Percentiles rank a stretch among this genome's conserved stretches.
Evolutionary conservation across 2,888 invertebrate species (phyloP).

Genomic region (Cheilosia scutellata): DNA sequence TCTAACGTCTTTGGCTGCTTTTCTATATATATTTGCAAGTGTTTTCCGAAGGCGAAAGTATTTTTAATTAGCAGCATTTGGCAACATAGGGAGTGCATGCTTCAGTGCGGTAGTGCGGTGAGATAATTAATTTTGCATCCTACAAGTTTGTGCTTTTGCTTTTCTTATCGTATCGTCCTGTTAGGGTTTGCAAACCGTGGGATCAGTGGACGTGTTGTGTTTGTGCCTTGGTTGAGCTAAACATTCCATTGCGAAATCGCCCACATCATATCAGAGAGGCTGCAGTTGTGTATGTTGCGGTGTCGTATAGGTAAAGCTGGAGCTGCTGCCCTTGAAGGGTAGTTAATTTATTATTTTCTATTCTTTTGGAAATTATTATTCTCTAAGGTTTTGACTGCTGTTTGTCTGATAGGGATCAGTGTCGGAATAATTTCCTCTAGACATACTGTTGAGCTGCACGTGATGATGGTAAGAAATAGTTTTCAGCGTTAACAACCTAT

Average conservation of each 20-base stretch:
- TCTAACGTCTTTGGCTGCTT: slow-evolving; percentile 16
- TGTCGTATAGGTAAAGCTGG: no score
- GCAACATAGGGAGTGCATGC: slow-evolving; percentile 29
- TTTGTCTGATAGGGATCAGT: slow-evolving; percentile 40
- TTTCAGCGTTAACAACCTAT: neutral
- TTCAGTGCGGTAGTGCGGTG: slow-evolving; percentile 28
- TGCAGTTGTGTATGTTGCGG: neutral
- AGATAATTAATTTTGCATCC: slow-evolving; percentile 73
- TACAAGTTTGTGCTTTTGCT: slow-evolving; percentile 66
- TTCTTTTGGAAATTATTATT: slow-evolving; percentile 54
- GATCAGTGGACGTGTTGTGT: slow-evolving; percentile 47
- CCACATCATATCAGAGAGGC: slow-evolving; percentile 31
- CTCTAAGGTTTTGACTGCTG: slow-evolving; percentile 20
- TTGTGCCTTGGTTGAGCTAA: slow-evolving; percentile 23
- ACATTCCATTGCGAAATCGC: slow-evolving; percentile 62
- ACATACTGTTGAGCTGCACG: slow-evolving; percentile 51
- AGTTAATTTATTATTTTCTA: slow-evolving; percentile 63
- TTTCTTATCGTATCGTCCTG: slow-evolving; percentile 61
- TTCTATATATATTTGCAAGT: slow-evolving; percentile 56
- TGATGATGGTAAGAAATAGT: slow-evolving; percentile 8
- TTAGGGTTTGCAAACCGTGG: slow-evolving; percentile 42
- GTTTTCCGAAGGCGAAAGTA: slow-evolving; percentile 75
- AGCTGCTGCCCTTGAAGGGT: slow-evolving; percentile 40
- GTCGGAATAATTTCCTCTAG: slow-evolving; percentile 66
- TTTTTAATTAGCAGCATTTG: slow-evolving; percentile 67